A percentile compares a stretch with the other conserved stretches of the same genome.
Conservation (phyloP, 2,797 vertebrate genomes). For the Xyrichtys novacula region DNA sequence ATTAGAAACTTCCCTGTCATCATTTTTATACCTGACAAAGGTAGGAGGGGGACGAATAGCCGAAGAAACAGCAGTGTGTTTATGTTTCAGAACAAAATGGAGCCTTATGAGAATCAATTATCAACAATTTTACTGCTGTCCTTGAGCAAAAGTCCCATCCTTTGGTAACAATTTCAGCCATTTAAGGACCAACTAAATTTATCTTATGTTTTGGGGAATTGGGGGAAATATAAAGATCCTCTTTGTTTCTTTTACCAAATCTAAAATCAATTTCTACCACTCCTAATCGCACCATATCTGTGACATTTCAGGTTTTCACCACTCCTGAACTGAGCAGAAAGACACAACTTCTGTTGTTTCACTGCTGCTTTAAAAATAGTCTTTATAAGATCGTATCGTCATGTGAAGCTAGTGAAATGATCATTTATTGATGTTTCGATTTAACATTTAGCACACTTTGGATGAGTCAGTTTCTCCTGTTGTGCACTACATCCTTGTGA, state of each 20-base stretch:
- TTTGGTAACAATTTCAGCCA: not conserved
- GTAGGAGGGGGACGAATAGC: too few species aligned
- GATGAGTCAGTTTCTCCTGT: not conserved
- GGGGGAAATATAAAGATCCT: not conserved
- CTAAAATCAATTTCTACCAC: not conserved
- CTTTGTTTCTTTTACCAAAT: not conserved
- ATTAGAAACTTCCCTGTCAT: too few species aligned
- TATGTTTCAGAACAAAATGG: too few species aligned
- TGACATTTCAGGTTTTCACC: not conserved
- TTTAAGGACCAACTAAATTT: not conserved
- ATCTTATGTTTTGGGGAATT: not conserved
- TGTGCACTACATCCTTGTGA: slow-evolving; percentile 68
- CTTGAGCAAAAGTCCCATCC: too few species aligned
- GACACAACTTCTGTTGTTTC: not conserved
- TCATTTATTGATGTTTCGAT: slow-evolving; percentile 31
- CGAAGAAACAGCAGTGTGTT: too few species aligned
- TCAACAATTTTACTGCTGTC: too few species aligned
- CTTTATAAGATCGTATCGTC: not conserved
- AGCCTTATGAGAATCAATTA: too few species aligned
- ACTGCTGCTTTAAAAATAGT: not conserved
- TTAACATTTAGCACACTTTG: not conserved
- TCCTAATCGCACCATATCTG: not conserved
- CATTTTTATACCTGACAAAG: too few species aligned
- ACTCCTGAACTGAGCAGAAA: not conserved
- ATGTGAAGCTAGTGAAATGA: not conserved